Evolutionary conservation across 2,888 invertebrate species (phyloP).

Genomic region (Trissolcus brochymenae): DNA sequence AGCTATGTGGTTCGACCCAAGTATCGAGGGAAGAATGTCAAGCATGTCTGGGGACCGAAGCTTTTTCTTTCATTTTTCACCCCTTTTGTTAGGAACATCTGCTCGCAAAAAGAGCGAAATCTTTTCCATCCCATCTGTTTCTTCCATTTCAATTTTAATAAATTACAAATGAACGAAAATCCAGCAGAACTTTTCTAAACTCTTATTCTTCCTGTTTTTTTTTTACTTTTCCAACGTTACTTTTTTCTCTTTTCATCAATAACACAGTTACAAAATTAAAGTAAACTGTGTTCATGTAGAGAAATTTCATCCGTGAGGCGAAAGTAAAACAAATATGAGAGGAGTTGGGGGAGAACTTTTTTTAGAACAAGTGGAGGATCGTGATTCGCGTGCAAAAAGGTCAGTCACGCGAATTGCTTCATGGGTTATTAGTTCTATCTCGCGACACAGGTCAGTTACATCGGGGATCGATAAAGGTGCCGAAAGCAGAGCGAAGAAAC

Average conservation of each 20-base stretch:
- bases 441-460: slow-evolving; percentile 52
- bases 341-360: slow-evolving; percentile 7
- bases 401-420: slow-evolving; percentile 49
- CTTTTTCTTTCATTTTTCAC: slow-evolving; percentile 20
- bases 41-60: slow-evolving; percentile 16
- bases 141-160: no score
- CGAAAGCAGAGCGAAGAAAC: slow-evolving; percentile 52
- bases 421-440: slow-evolving; percentile 52
- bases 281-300: no score
- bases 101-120: background rate
- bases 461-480: slow-evolving; percentile 53
- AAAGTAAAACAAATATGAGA: slow-evolving; percentile 16
- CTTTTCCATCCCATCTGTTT: background rate
- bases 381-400: slow-evolving; percentile 47
- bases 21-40: slow-evolving; percentile 45
- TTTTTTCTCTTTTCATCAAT: no score
- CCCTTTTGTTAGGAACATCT: slow-evolving; percentile 9
- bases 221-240: no score
- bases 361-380: slow-evolving; percentile 22
- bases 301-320: slow-evolving; percentile 1
- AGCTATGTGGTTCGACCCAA: slow-evolving; percentile 39
- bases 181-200: background rate
- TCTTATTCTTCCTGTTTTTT: background rate
- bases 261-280: no score
- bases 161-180: no score